phyloP scores from a whole-genome alignment of 2,888 invertebrate species.

The Nasonia oneida region DNA sequence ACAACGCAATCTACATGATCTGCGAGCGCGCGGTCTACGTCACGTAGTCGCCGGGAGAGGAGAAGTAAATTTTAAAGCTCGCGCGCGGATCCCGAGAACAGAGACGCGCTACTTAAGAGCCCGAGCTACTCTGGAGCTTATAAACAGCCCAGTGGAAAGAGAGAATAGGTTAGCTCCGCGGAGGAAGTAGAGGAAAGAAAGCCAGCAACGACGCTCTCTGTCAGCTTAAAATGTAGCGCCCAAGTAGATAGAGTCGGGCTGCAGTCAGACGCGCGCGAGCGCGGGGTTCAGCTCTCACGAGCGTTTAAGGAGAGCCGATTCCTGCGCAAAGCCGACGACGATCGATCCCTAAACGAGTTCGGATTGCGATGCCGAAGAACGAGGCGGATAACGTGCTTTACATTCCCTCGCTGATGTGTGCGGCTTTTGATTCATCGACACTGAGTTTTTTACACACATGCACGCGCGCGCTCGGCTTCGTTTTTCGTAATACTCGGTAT shows the following conservation, averaged over 20 bases:
- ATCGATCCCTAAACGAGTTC: slow-evolving; percentile 4
- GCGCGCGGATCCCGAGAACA: background rate
- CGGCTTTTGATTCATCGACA: background rate
- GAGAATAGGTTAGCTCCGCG: slow-evolving; percentile 32
- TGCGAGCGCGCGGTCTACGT: background rate
- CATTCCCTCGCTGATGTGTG: background rate
- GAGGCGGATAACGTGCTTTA: slow-evolving; percentile 4
- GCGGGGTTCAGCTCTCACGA: background rate
- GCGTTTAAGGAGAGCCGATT: background rate
- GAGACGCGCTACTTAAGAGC: slow-evolving; percentile 4
- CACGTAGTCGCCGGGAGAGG: background rate
- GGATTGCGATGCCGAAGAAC: background rate
- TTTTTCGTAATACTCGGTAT: background rate
- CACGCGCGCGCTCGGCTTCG: background rate
- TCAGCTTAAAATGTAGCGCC: slow-evolving; percentile 14
- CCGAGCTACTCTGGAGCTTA: no score
- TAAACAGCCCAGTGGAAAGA: background rate
- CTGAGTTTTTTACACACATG: background rate
- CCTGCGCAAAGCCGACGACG: background rate
- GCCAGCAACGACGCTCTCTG: background rate
- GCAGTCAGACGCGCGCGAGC: background rate
- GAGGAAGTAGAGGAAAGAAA: slow-evolving; percentile 2
- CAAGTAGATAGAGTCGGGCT: slow-evolving; percentile 8
- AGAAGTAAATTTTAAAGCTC: slow-evolving; percentile 10
- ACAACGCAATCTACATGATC: background rate